Evolutionary conservation across 1,140 invertebrate species (phyloP), one percentile per base, ranked within the genome.

Genomic region (Scaptomyza montana): DNA sequence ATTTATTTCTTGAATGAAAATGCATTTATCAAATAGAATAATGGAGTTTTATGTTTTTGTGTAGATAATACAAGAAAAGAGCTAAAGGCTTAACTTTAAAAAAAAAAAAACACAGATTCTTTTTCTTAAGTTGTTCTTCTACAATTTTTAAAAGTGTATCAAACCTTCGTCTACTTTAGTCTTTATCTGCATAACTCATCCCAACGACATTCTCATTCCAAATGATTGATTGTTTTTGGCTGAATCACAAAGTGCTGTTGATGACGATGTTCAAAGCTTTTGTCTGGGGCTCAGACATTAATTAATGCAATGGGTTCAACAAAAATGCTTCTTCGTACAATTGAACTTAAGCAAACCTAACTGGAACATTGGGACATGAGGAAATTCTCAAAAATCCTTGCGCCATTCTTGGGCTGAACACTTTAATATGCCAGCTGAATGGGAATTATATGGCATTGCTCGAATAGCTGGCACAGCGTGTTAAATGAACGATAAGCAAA

Each of bases 401-500:
- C 70, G 61, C 53, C 59, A 56, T 67, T 65, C 85, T 71, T 62
- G 30, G 45, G 56, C 74, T 71, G 5, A 78, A 68, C 82, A 87
- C 85, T 89, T 77, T 75, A 89, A 89, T 89, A 89, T 89, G 84
- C 77, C 85, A 80, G 76, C 79, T 74, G 77, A 61, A 75, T 67
- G 62, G 65, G 65, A 89, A 78, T 84, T 89, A 72, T 84, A 85
- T 70, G 84, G 77, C 77, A 89, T 84, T 75, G 73, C 76, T 79
- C 59, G 73, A 84, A 87, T 82, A 69, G 77, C 84, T 89, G 79
- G 66, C 80, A 36, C 33, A 75, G 79, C 64, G 84, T 89, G 84
- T 89, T 89, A 89, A 89, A 84, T 89, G 74, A 80, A 85, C 84
- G 84, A 89, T 89, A 89, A 89, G 80, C 84, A 67, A 47, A 53